Base-by-base conservation (phyloP, 2,113 vertebrate species). In the Chiloscyllium plagiosum region DNA sequence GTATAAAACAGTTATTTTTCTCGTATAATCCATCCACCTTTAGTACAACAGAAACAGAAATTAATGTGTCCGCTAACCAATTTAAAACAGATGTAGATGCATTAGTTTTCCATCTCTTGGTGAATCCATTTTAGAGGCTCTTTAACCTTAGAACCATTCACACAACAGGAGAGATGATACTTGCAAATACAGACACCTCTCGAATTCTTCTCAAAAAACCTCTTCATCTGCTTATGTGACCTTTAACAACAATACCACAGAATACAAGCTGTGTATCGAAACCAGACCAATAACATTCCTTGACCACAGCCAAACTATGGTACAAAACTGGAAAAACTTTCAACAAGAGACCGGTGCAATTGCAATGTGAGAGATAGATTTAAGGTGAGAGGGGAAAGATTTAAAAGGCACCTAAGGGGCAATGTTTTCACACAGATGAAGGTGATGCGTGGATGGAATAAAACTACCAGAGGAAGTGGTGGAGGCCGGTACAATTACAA, bases 31-130 rank as follows among this genome's bases (percentile, higher is more conserved):
- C 96, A 96, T 33, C 5, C 8, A 33, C 26, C 42, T 94, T 96
- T 97, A 99, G 50, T 72, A 95, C 42, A 72, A 15, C 37, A 72
- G 47, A 72, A 42, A 93, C 3, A 70, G 33, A 94, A 66, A 94
- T 37, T 6, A 26, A 42, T 12, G 37, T 56, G 2, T 70, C 66
- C 26, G 20, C 37, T 50, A 69, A 72, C 24, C 42, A 94, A 94
- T 50, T 47, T 24, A 29, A 22, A 70, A 94, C 2, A 0, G 65
- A 10, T 4, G 29, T 24, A 47, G 24, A 3, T 4, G 37, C 37
- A 94, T 70, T 26, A 70, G 26, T 4, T 10, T 70, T 26, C 2
- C 47, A 70, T 70, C 29, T 47, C 24, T 15, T 70, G 10, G 20
- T 22, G 22, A 24, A 68, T n/a, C 6, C 26, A 42, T n/a, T 42